These are phyloP conservation scores for Geotrupes spiniger DNA, from an alignment of 2,888 invertebrate species.

Conservation along the genomic window DNA sequence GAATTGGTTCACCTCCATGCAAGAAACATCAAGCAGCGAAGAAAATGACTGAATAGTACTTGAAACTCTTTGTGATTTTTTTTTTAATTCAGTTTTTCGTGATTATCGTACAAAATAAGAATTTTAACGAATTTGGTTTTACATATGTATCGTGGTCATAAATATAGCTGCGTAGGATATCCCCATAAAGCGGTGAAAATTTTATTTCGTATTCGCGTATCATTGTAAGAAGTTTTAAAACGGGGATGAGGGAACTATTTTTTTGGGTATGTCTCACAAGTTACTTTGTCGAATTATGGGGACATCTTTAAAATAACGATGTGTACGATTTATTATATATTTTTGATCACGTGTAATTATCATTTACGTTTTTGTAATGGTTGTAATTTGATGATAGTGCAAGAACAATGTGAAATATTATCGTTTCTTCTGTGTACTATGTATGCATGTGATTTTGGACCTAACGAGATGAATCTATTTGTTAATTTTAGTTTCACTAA, in stretches of 20 bases:
- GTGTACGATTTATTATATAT: too few species aligned
- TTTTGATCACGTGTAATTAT: too few species aligned
- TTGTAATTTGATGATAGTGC: too few species aligned
- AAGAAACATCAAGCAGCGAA: constrained; percentile 51
- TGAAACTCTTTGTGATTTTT: neutral
- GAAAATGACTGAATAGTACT: constrained; percentile 15
- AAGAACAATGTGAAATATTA: neutral
- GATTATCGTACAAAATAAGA: constrained; percentile 1
- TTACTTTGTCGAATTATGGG: too few species aligned
- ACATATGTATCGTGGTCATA: too few species aligned
- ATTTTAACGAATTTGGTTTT: neutral
- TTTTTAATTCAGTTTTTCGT: neutral
- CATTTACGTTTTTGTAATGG: too few species aligned
- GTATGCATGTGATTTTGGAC: constrained; percentile 15
- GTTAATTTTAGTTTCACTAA: constrained; percentile 2
- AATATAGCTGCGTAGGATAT: too few species aligned
- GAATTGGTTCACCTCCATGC: constrained; percentile 57
- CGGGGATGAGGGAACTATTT: too few species aligned
- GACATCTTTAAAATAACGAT: too few species aligned
- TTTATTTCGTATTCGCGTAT: neutral
- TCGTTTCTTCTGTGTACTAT: constrained; percentile 9
- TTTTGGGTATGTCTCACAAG: too few species aligned
- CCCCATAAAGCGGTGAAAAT: too few species aligned
- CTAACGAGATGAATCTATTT: neutral
- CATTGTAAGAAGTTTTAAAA: too few species aligned